phyloP scores from a whole-genome alignment of 2,113 vertebrate genomes.

The Crotalus helleri region DNA sequence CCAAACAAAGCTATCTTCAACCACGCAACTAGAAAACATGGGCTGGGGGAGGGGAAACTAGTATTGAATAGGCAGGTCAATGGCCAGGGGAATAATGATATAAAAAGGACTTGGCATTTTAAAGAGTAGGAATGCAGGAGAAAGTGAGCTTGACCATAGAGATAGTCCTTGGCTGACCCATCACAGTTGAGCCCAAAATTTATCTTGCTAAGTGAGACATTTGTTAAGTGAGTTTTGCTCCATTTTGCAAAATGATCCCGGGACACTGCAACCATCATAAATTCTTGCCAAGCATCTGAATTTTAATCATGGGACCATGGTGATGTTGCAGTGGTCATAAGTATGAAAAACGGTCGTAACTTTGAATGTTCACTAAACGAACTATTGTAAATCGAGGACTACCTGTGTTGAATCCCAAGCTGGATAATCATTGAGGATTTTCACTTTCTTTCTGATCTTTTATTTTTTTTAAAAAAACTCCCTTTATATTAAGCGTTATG shows the following conservation, averaged over 20 bases:
- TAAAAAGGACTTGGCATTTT: not conserved
- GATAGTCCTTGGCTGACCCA: not conserved
- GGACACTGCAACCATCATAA: no score
- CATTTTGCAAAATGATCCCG: not conserved
- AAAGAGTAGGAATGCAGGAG: not conserved
- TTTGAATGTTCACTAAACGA: not conserved
- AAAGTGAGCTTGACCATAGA: not conserved
- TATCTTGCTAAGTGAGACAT: not conserved
- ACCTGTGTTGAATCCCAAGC: not conserved
- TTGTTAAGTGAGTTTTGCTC: not conserved
- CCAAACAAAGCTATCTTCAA: constrained; percentile 37
- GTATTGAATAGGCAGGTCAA: not conserved
- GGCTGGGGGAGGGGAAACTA: not conserved
- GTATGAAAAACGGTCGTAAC: not conserved
- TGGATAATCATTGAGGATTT: not conserved
- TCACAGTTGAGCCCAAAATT: not conserved
- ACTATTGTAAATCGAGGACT: not conserved
- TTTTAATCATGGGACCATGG: not conserved
- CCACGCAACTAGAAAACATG: not conserved
- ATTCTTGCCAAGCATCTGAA: not conserved
- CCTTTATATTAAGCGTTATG: not conserved
- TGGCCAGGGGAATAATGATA: not conserved
- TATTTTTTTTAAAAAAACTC: not conserved
- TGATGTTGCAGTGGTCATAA: not conserved
- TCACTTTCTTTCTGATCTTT: not conserved